phyloP scores from a whole-genome alignment of 2,113 vertebrate species.

The Erythrolamprus reginae region DNA sequence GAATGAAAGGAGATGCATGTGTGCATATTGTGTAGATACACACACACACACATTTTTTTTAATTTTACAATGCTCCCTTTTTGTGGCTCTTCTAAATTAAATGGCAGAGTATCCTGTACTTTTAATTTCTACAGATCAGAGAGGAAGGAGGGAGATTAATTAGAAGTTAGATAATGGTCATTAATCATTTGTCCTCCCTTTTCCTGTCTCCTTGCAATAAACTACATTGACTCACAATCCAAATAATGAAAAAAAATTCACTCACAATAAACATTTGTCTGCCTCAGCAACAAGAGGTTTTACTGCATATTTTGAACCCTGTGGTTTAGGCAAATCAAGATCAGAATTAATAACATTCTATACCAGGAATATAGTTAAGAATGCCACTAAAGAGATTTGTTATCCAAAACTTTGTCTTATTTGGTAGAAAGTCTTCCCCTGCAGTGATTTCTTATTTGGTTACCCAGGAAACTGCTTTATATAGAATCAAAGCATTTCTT shows the following conservation, averaged over 20 bases:
- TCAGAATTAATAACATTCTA: background rate
- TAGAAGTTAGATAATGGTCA: background rate
- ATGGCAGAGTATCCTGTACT: background rate
- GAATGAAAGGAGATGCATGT: background rate
- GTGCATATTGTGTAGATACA: background rate
- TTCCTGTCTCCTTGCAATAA: background rate
- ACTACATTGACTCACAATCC: background rate
- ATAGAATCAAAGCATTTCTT: background rate
- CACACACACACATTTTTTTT: background rate
- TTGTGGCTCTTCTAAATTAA: background rate
- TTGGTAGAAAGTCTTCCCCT: background rate
- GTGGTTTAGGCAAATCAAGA: background rate
- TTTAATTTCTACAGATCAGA: background rate
- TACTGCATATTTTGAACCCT: background rate
- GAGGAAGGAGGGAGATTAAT: background rate
- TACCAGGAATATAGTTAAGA: background rate
- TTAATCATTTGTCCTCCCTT: background rate
- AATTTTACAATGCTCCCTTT: background rate
- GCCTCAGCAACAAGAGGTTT: background rate
- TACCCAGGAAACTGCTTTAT: background rate
- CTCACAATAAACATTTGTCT: background rate
- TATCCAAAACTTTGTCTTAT: background rate
- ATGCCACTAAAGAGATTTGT: background rate
- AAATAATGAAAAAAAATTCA: constrained; percentile 6
- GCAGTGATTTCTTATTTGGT: background rate